Evolutionary conservation across 92 coral and sea anemone species (phyloP).

Genomic region (Parazoanthus atlanticus): DNA sequence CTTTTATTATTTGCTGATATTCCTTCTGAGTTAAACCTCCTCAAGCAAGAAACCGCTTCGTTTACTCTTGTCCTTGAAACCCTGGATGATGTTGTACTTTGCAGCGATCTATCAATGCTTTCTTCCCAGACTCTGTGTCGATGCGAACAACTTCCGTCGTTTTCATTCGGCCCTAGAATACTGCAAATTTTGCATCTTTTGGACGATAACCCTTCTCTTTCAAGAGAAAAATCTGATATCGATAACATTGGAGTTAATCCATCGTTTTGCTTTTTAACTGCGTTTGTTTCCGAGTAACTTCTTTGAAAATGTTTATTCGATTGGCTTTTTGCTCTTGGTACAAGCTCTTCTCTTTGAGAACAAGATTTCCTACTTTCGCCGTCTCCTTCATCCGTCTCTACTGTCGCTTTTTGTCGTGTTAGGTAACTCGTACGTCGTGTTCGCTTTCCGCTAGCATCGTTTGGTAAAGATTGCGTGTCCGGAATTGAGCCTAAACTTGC

Average conservation of each 20-base stretch:
- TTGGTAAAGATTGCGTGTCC: slow-evolving; percentile 1
- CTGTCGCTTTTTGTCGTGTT: slow-evolving; percentile 29
- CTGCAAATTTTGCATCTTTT: slow-evolving; percentile 42
- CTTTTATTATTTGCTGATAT: neutral
- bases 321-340: neutral
- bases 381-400: neutral
- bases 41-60: neutral
- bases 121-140: slow-evolving; percentile 22
- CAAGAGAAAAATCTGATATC: slow-evolving; percentile 21
- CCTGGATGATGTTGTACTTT: neutral
- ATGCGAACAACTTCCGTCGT: slow-evolving; percentile 34
- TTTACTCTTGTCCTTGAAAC: neutral
- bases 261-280: neutral
- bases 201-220: neutral
- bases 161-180: slow-evolving; percentile 19
- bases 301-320: slow-evolving; percentile 1
- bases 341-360: neutral
- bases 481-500: slow-evolving; percentile 10
- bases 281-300: slow-evolving; percentile 37
- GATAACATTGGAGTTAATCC: neutral
- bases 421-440: slow-evolving; percentile 7
- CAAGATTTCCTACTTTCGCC: neutral
- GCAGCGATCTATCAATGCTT: neutral
- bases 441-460: neutral
- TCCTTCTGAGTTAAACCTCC: slow-evolving; percentile 24